A percentile compares a stretch with the other conserved stretches of the same genome.
Conservation (phyloP, 2,113 vertebrate species). For the Baryphthengus martii region DNA sequence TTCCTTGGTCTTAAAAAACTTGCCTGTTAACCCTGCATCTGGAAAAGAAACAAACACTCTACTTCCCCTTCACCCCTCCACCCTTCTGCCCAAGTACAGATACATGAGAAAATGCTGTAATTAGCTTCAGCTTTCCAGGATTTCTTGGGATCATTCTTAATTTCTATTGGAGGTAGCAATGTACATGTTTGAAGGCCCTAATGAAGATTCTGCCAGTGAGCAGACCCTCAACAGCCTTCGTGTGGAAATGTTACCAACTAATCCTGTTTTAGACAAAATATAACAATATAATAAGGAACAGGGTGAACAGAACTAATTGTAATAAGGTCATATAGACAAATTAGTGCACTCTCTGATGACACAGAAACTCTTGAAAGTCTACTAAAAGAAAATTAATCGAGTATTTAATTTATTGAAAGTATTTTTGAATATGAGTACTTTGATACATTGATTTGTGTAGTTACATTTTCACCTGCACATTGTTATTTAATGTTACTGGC, state of each 20-base stretch:
- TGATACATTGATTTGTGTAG: constrained; percentile 51
- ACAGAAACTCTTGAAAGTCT: not conserved
- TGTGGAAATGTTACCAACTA: not conserved
- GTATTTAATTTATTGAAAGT: constrained; percentile 14
- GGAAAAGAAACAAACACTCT: not conserved
- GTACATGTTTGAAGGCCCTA: not conserved
- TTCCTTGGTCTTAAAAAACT: not conserved
- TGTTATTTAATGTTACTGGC: constrained; percentile 54
- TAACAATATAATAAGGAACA: not conserved
- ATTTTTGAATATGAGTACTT: constrained; percentile 6
- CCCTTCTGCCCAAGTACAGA: not conserved
- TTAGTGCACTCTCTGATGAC: not conserved
- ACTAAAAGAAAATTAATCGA: constrained; percentile 26
- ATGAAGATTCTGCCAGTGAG: not conserved
- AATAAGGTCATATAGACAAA: not conserved
- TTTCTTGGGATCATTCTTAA: not conserved
- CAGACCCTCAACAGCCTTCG: not conserved
- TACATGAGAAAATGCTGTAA: not conserved
- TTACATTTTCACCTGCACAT: constrained; percentile 45
- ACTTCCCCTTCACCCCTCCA: not conserved
- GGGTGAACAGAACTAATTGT: not conserved
- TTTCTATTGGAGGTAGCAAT: not conserved
- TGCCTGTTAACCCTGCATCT: not conserved
- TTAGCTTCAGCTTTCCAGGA: not conserved
- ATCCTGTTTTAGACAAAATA: not conserved